Percentiles rank a stretch among this genome's conserved stretches.
phyloP scores from a whole-genome alignment of 92 coral and sea anemone species.

The Epizoanthus rinbou region DNA sequence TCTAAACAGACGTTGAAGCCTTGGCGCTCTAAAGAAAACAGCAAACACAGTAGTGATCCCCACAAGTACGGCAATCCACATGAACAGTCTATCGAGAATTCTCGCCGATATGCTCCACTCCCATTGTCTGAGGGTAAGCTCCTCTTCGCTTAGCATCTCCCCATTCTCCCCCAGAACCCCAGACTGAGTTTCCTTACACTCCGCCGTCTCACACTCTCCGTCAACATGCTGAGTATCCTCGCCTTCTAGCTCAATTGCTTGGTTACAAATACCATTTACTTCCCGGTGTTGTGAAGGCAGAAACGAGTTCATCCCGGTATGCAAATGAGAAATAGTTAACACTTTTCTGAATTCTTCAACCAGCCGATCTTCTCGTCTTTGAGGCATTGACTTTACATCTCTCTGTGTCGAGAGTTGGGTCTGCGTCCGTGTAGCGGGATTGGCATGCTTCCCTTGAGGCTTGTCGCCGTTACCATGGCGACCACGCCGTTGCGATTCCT shows the following conservation, averaged over 20 bases:
- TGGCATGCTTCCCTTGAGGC: slow-evolving; percentile 3
- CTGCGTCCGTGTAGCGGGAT: background rate
- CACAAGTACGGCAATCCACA: slow-evolving; percentile 62
- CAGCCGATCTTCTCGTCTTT: slow-evolving; percentile 62
- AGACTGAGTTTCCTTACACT: slow-evolving; percentile 30
- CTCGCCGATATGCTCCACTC: slow-evolving; percentile 83
- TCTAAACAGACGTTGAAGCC: slow-evolving; percentile 41
- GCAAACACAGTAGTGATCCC: slow-evolving; percentile 68
- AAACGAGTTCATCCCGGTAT: slow-evolving; percentile 15
- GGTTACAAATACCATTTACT: slow-evolving; percentile 25
- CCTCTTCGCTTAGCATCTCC: slow-evolving; percentile 65
- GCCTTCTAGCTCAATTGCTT: slow-evolving; percentile 18
- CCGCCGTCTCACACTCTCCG: slow-evolving; percentile 8
- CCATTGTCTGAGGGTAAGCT: slow-evolving; percentile 71
- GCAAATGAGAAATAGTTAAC: slow-evolving; percentile 32
- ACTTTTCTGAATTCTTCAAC: slow-evolving; percentile 58
- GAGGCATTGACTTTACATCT: background rate
- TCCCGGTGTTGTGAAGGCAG: background rate
- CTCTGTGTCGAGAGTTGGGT: background rate
- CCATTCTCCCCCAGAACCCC: slow-evolving; percentile 75
- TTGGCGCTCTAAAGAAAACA: slow-evolving; percentile 69
- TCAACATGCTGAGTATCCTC: background rate
- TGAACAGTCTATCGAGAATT: slow-evolving; percentile 74
- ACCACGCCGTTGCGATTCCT: slow-evolving; percentile 8
- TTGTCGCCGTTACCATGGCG: background rate